Base-by-base conservation (phyloP, 2,797 vertebrate genomes). In the Amazona finschi region DNA sequence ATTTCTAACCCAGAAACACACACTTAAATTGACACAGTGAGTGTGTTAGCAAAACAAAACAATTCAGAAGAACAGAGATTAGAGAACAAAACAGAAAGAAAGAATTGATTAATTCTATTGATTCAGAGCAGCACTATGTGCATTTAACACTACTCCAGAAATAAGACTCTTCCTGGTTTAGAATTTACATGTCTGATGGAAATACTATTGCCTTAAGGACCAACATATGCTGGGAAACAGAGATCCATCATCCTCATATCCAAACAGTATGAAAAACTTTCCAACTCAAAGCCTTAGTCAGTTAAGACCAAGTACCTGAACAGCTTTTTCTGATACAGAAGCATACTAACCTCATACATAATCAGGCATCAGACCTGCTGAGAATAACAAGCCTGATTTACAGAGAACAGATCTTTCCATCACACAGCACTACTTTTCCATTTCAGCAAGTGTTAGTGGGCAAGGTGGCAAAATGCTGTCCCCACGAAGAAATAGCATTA, bases 21-120 rank as follows among this genome's bases (percentile, higher is more conserved):
- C 36, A 39, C 12, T 52, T 66, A 22, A 79, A 81, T n/a, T 66
- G 60, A 57, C 58, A 87, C 9, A 55, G 18, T 9, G 15, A 50
- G 33, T 2, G 8, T 69, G 61, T 67, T 61, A 89, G 46, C 74
- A 89, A 94, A 96, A 67, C 62, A 82, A 93, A 94, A 79, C 76
- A 77, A 77, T 65, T 85, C 65, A 87, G 85, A 76, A 89, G 81
- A 90, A 41, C 25, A 67, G 67, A 85, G 50, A 73, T 79, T 66
- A 89, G 60, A 52, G 49, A 85, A 67, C 1, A 9, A 72, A 85
- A 82, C 38, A 87, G 85, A 69, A 15, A 55, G 71, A 73, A 85
- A 72, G 5, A 92, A 95, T 64, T 81, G 73, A 95, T 92, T 79
- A 31, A 57, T 71, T 38, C 41, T 67, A 73, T 90, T 57, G 89